Percentiles rank a stretch among this genome's conserved stretches.
phyloP scores from a whole-genome alignment of 2,113 vertebrate species.

The Limnothrissa miodon region DNA sequence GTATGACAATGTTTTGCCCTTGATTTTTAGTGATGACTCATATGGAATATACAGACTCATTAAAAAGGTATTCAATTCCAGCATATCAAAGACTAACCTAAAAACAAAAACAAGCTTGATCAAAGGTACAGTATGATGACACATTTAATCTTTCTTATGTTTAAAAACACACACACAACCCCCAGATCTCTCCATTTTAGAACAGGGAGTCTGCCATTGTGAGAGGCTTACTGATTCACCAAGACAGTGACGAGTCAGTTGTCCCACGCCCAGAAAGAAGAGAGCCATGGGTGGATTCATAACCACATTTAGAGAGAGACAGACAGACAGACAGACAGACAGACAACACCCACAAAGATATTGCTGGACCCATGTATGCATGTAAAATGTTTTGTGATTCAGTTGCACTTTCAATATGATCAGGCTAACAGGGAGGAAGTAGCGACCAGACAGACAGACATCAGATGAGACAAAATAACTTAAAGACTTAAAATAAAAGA shows the following conservation, averaged over 20 bases:
- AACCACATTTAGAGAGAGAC: not conserved
- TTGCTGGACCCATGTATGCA: not conserved
- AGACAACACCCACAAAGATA: not conserved
- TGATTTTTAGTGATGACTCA: not conserved
- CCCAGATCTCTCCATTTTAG: not conserved
- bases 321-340: no score
- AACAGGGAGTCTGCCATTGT: not conserved
- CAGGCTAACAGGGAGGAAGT: not conserved
- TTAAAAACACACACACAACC: not conserved
- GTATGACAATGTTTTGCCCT: not conserved
- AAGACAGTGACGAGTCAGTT: not conserved
- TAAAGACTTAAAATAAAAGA: no score
- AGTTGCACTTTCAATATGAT: not conserved
- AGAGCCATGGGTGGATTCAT: not conserved
- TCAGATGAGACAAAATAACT: no score
- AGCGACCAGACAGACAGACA: no score
- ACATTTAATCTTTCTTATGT: not conserved
- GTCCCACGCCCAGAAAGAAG: not conserved
- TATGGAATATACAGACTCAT: not conserved
- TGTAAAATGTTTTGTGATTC: not conserved
- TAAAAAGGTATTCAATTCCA: not conserved
- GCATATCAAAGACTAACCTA: not conserved
- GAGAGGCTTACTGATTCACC: not conserved
- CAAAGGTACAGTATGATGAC: conserved; percentile 2
- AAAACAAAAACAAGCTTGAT: not conserved